Percentiles rank a stretch among this genome's conserved stretches.
Evolutionary conservation across 30 jellyfish, hydroid and myxozoan genomes (phyloP).

Genomic region (Aurelia coerulea): DNA sequence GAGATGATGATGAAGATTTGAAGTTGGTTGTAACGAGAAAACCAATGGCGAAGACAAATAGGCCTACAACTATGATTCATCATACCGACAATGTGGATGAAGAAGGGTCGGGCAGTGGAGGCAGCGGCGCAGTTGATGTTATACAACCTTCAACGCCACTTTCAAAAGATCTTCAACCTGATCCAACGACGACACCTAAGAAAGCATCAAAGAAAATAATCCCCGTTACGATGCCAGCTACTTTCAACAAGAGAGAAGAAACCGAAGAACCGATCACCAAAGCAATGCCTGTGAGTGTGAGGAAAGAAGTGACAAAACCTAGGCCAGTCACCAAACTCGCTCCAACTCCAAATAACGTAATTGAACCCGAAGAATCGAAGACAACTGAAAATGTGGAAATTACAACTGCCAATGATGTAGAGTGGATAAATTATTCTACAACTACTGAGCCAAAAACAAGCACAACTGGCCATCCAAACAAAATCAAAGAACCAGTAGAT

Average conservation of each 20-base stretch:
- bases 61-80: neutral
- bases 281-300: neutral
- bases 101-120: slow-evolving; percentile 74
- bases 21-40: neutral
- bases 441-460: neutral
- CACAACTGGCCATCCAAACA: neutral
- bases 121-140: slow-evolving; percentile 49
- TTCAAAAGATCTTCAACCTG: neutral
- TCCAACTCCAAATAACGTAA: too few species aligned
- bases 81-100: slow-evolving; percentile 44
- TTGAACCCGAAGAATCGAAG: too few species aligned
- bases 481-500: slow-evolving; percentile 1
- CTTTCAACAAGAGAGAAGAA: neutral
- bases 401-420: neutral
- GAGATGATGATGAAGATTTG: slow-evolving; percentile 41
- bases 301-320: too few species aligned
- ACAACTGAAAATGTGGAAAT: too few species aligned
- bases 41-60: slow-evolving; percentile 10
- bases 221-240: neutral
- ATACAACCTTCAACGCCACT: slow-evolving; percentile 1
- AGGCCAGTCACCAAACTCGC: too few species aligned
- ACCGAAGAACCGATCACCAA: slow-evolving; percentile 19
- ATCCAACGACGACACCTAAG: neutral
- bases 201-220: neutral
- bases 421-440: slow-evolving; percentile 2